These are phyloP conservation scores for Macrobrachium rosenbergii DNA, from an alignment of 1,140 invertebrate genomes.

Conservation along the genomic window DNA sequence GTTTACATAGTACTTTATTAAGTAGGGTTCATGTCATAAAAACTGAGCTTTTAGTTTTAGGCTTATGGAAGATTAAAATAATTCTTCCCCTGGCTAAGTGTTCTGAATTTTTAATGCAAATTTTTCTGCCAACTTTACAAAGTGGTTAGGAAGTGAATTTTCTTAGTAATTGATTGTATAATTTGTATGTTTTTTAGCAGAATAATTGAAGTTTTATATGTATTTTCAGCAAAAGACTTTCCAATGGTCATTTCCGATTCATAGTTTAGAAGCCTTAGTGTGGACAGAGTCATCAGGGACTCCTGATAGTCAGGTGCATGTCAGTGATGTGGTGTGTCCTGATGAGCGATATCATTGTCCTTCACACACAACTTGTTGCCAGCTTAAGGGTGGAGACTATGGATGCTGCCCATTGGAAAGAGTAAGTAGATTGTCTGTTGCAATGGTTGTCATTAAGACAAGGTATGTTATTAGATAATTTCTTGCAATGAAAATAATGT, in stretches of 20 bases:
- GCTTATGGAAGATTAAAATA: no score
- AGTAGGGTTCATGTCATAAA: no score
- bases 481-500: no score
- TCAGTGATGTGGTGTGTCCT: constrained; percentile 25
- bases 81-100: no score
- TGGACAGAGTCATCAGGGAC: not conserved
- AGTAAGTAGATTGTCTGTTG: not conserved
- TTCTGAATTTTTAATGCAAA: no score
- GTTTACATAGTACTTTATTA: no score
- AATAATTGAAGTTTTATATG: not conserved
- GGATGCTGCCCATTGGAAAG: constrained; percentile 37
- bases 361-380: constrained; percentile 35
- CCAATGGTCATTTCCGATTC: not conserved
- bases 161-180: not conserved
- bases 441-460: no score
- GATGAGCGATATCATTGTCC: constrained; percentile 19
- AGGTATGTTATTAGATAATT: no score
- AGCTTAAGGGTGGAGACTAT: constrained; percentile 10
- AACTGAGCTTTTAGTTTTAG: no score
- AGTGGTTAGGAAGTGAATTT: no score
- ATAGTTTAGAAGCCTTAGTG: not conserved
- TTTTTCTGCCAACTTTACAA: no score
- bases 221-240: not conserved
- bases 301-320: not conserved
- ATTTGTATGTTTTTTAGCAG: not conserved